Evolutionary conservation across 1,140 invertebrate species (phyloP), one percentile per base, ranked within the genome.

Genomic region (Drosophila watanabei): DNA sequence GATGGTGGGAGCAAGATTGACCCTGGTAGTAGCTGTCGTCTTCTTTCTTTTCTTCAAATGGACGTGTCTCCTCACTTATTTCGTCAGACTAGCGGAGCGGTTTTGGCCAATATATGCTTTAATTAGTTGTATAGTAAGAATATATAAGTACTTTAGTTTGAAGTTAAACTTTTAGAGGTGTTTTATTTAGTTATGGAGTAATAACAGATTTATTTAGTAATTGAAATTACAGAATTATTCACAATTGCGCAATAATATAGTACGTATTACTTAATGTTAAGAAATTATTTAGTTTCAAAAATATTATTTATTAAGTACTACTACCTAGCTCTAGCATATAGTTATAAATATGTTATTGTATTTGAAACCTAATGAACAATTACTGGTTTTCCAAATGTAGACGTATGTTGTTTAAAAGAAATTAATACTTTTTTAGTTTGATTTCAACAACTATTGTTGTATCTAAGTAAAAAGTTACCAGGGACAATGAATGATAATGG

Each of bases 1-100:
- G 2, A 37, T 89, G 28, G 58, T 89, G 13, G 48, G 52, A 37
- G 8, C 52, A 0, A 59, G 85, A 9, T 54, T 93, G 0, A 20
- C 20, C 2, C 0, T 79, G 3, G 43, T 73, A 0, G 16, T 88
- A 24, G 24, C 2, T 3, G 11, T 71, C 0, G 32, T 88, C 5
- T 37, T 61, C 16, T 68, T 80, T 16, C 46, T 28, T 0, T 2
- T 88, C 4, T 52, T n/a, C 18, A 83, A 70, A 30, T n/a, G 57
- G 24, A 41, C 52, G 3, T 57, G 20, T 16, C 28, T 20, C 18
- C 28, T 81, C 2, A n/a, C 9, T 39, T 4, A 48, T 24, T 46
- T 76, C 9, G 11, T 20, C 0, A 35, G n/a, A 33, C 33, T 54
- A 20, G 8, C 6, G 4, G 18, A 66, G 8, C n/a, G 18, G 2